Base-by-base conservation (phyloP, 2,888 invertebrate species). In the Mesochorus sp. region DNA sequence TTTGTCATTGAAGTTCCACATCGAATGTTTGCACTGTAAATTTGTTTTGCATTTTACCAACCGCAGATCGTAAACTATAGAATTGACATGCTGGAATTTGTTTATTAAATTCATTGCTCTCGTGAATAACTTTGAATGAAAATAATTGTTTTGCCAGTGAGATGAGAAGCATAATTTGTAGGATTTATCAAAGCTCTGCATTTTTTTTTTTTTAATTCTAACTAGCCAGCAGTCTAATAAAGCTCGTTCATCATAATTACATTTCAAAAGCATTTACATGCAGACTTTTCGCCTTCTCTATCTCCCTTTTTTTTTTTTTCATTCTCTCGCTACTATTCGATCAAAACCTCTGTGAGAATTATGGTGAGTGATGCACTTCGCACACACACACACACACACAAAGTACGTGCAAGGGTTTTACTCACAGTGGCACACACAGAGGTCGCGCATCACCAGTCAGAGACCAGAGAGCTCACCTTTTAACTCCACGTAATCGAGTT, bases 401-500 rank as follows among this genome's bases (percentile, higher is more conserved):
- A n/a, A n/a, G n/a, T n/a, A 26, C 26, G 55, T 59, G 14, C 34
- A 37, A 3, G 37, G 53, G 42, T 44, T 71, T 61, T 39, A 19
- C 57, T 68, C 44, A 21, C 57, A 42, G 14, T 17, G 51, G 51
- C 28, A 47, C 44, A 49, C 19, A 31, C 26, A 49, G n/a, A 26
- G 39, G 10, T n/a, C 47, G 31, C n/a, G 8, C 62, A 42, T 21
- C 37, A 17, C 17, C 59, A 14, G 71, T 71, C 71, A 71, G 71
- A 76, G 71, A 71, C 71, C 64, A 28, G 57, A 66, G 71, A 59
- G 59, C 71, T 51, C 61, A 64, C 59, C 76, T 76, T 76, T 76
- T 66, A 71, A 76, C 76, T 76, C 68, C 12, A 31, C 53, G 34
- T 76, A 75, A 75, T 68, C 12, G 75, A 75, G 68, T 75, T 68